These are phyloP conservation scores for Acrossocheilus fasciatus DNA, from an alignment of 2,797 vertebrate species.

Conservation along the genomic window DNA sequence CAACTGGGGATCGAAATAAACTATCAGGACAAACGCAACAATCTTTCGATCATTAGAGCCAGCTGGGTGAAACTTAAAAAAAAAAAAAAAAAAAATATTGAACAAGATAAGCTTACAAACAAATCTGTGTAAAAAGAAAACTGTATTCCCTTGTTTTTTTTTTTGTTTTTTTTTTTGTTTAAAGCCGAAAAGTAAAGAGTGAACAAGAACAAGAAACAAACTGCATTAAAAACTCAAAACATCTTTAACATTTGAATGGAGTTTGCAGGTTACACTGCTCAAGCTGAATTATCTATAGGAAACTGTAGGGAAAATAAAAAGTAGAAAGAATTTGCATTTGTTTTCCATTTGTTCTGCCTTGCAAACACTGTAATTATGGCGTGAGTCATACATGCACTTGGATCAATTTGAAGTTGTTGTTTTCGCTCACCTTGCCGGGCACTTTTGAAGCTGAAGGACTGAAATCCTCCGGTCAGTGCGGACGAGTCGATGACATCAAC, in stretches of 20 bases:
- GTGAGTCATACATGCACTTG: neutral
- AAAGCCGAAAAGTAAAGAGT: neutral
- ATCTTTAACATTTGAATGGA: neutral
- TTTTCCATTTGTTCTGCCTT: neutral
- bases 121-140: neutral
- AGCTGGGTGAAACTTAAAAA: neutral
- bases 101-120: neutral
- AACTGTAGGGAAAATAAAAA: neutral
- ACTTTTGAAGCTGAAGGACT: slow-evolving; percentile 98
- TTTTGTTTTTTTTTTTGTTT: no score
- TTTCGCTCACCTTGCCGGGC: slow-evolving; percentile 90
- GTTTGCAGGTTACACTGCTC: neutral
- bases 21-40: neutral
- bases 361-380: slow-evolving; percentile 9
- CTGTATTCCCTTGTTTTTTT: neutral
- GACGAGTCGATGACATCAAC: slow-evolving; percentile 97
- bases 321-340: neutral
- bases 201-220: neutral
- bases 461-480: slow-evolving; percentile 93
- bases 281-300: neutral
- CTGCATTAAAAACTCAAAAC: neutral
- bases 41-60: neutral
- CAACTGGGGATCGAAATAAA: neutral
- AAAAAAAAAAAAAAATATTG: neutral
- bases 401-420: neutral